A percentile compares a stretch with the other conserved stretches of the same genome.
phyloP scores from a whole-genome alignment of 2,888 invertebrate genomes.

The Amphiduros pacificus region DNA sequence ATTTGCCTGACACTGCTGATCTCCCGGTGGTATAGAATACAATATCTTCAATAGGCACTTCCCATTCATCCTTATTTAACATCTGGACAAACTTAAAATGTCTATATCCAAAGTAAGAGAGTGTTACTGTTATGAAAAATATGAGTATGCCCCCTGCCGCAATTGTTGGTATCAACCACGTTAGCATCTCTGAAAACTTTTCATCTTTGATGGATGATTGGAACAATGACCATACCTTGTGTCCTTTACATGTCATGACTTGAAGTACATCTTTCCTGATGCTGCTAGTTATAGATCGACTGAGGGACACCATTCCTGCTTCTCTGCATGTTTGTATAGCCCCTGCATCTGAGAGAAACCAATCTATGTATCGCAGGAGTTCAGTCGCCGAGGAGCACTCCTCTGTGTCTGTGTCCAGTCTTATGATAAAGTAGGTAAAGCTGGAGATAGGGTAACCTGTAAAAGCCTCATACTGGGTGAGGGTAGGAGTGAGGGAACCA shows the following conservation, averaged over 20 bases:
- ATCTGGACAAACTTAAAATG: not conserved
- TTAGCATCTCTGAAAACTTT: not conserved
- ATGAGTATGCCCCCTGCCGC: not conserved
- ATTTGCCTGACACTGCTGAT: not conserved
- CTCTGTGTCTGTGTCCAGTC: slow-evolving; percentile 24
- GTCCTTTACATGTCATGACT: slow-evolving; percentile 9
- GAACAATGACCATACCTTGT: slow-evolving; percentile 2
- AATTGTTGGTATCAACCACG: not conserved
- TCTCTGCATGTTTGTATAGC: slow-evolving; percentile 21
- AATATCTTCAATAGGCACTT: slow-evolving; percentile 42
- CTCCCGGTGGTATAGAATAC: slow-evolving; percentile 31
- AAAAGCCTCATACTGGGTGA: slow-evolving; percentile 6
- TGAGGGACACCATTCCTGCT: slow-evolving; percentile 19
- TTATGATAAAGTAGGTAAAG: slow-evolving; percentile 48
- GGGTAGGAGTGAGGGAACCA: not conserved
- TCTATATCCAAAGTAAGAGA: not conserved
- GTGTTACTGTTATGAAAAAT: not conserved
- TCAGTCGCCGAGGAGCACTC: slow-evolving; percentile 44
- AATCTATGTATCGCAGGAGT: slow-evolving; percentile 32
- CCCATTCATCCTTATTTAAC: slow-evolving; percentile 13
- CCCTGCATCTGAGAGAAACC: slow-evolving; percentile 15
- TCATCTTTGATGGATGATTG: not conserved
- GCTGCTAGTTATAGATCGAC: not conserved
- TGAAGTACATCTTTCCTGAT: slow-evolving; percentile 5
- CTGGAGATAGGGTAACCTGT: slow-evolving; percentile 46